A percentile compares a stretch with the other conserved stretches of the same genome.
phyloP scores from a whole-genome alignment of 2,797 vertebrate genomes.

The Anableps anableps region DNA sequence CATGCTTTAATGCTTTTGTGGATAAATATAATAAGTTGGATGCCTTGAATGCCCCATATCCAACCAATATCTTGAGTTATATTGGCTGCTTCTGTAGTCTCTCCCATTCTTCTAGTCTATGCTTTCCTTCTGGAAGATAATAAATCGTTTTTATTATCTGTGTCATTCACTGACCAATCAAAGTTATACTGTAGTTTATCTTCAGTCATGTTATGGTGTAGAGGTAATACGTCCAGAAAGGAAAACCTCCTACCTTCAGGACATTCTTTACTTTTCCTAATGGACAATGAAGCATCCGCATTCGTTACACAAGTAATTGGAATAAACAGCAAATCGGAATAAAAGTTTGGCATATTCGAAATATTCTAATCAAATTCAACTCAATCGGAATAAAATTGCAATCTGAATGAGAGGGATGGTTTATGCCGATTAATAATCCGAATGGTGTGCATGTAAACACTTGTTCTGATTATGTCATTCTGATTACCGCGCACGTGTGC shows the following conservation, averaged over 20 bases:
- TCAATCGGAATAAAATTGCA: too few species aligned
- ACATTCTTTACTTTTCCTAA: background rate
- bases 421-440: too few species aligned
- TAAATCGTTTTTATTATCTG: background rate
- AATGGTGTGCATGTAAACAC: too few species aligned
- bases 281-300: too few species aligned
- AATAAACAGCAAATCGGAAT: too few species aligned
- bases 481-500: too few species aligned
- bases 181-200: background rate
- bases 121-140: background rate
- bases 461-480: too few species aligned
- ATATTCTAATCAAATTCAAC: too few species aligned
- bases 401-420: too few species aligned
- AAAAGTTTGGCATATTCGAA: too few species aligned
- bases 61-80: slow-evolving; percentile 20
- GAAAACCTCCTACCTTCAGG: background rate
- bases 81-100: slow-evolving; percentile 5
- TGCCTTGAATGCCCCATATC: background rate
- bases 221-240: background rate
- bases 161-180: background rate
- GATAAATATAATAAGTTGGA: slow-evolving; percentile 13
- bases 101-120: background rate
- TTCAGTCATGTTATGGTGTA: background rate
- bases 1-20: slow-evolving; percentile 25
- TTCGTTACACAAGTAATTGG: too few species aligned